phyloP scores from a whole-genome alignment of 2,113 vertebrate genomes.

The Ptilonorhynchus violaceus region DNA sequence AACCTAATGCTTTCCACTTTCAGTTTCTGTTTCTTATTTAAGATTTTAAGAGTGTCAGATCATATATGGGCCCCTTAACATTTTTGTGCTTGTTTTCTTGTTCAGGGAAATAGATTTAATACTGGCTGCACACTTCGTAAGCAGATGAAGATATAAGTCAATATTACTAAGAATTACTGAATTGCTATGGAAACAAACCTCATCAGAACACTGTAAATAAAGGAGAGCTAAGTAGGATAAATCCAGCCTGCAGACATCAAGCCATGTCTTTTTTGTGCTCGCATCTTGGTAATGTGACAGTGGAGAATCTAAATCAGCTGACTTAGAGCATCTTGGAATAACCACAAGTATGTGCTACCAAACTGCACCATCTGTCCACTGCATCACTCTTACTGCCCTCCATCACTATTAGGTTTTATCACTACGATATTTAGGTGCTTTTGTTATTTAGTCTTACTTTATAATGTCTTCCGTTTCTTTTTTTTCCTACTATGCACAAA shows the following conservation, averaged over 20 bases:
- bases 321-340: not conserved
- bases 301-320: not conserved
- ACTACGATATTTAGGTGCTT: not conserved
- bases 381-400: not conserved
- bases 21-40: not conserved
- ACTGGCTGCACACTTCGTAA: not conserved
- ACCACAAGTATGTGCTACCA: not conserved
- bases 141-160: not conserved
- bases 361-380: not conserved
- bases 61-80: not conserved
- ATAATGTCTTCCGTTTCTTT: not conserved
- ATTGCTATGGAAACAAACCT: not conserved
- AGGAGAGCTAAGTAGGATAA: not conserved
- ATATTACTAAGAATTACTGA: not conserved
- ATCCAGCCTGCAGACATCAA: not conserved
- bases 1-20: not conserved
- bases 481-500: not conserved
- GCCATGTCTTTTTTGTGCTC: not conserved
- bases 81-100: not conserved
- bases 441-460: not conserved
- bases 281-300: not conserved
- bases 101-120: not conserved
- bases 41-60: not conserved
- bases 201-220: not conserved
- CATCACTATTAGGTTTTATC: not conserved